Conservation (phyloP, 2,797 vertebrate species). For the Amniataba percoides region DNA sequence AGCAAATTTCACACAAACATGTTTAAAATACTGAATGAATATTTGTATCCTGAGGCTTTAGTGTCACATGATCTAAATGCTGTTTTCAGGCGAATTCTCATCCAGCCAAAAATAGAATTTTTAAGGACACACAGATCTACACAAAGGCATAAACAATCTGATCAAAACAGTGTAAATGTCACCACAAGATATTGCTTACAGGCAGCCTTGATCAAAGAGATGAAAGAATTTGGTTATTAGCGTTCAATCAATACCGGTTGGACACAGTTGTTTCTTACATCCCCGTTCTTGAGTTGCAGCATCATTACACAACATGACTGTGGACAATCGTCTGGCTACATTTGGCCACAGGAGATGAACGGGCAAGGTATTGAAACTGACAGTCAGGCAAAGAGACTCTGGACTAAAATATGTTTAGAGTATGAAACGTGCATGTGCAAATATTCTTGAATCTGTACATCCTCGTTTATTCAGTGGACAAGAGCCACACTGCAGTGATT, state of each 20-base stretch:
- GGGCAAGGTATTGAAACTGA: neutral
- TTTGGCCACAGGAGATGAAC: neutral
- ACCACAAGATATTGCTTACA: slow-evolving; percentile 20
- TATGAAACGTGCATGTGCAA: slow-evolving; percentile 28
- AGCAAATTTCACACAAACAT: slow-evolving; percentile 30
- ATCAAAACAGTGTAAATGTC: slow-evolving; percentile 7
- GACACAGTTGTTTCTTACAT: neutral
- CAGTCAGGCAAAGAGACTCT: neutral
- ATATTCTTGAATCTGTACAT: neutral
- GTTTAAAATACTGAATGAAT: slow-evolving; percentile 8
- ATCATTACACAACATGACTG: neutral
- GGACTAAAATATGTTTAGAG: slow-evolving; percentile 18
- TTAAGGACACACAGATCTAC: neutral
- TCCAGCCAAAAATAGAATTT: slow-evolving; percentile 19
- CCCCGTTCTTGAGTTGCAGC: neutral
- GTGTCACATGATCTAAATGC: slow-evolving; percentile 13
- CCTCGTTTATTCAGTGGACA: slow-evolving; percentile 1
- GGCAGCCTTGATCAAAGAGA: neutral
- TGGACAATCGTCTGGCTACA: neutral
- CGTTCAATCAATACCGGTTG: neutral
- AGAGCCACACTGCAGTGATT: neutral
- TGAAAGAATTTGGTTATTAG: slow-evolving; percentile 2
- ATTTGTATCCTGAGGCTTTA: slow-evolving; percentile 61
- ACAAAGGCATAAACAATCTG: neutral
- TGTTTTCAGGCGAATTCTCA: neutral